Base-by-base conservation (phyloP, 2,113 vertebrate genomes). In the Semnornis frantzii region DNA sequence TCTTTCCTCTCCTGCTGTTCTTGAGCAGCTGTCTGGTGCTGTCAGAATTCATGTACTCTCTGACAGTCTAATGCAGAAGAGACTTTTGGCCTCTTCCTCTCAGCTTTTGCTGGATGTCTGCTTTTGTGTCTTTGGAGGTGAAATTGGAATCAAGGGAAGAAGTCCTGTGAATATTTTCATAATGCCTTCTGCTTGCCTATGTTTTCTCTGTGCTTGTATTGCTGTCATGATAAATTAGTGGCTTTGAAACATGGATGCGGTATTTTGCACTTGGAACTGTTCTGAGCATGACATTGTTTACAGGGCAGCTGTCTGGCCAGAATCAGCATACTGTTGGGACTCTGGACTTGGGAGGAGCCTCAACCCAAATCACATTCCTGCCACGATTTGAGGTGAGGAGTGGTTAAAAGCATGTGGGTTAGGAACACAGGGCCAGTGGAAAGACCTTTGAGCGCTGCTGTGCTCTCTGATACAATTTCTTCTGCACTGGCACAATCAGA, bases 281-380 rank as follows among this genome's bases (percentile, higher is more conserved):
- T 95, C 92, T 96, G 91, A 95, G 59, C 60, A 8, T 34, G 71
- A 19, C 96, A 24, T 97, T 91, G 86, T 98, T 96, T 95, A 77
- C 91, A 99, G 99, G 99, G 94, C 99, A 99, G 95, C 96, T 99
- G 90, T 98, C 99, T 96, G 97, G 98, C 94, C 98, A 97, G 87
- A 98, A 98, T 50, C 98, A 85, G 89, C 97, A 94, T 94, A 99
- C 98, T 33, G 97, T 99, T 77, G 99, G 99, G 25, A 99, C 98
- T 94, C 96, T 99, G 97, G 99, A 99, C 96, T 92, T 99, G 93
- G 99, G 99, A 70, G 99, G 99, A 88, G 99, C 98, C 92, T 99
- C 99, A 68, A 99, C 99, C 42, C 99, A 99, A 92, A 99, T 99
- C 96, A 99, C 99, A 2, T 99, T 99, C 92, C 98, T 99, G 89